Evolutionary conservation across 2,113 vertebrate genomes (phyloP).

Genomic region (Plecotus auritus): DNA sequence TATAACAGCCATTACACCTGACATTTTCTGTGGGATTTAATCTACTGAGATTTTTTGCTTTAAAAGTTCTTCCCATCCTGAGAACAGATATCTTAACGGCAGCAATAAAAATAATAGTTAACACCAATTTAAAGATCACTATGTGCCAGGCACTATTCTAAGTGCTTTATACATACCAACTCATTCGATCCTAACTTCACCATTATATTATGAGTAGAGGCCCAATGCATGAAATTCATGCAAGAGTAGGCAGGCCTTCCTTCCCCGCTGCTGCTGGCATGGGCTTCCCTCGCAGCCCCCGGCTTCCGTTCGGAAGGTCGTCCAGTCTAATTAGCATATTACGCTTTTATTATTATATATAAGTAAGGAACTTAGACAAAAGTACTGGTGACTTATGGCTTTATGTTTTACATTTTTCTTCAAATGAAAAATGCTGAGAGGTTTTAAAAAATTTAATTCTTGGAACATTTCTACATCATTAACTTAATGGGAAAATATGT

Average conservation of each 20-base stretch:
- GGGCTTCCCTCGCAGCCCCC: no score
- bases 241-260: no score
- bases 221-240: not conserved
- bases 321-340: no score
- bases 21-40: not conserved
- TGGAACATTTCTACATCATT: not conserved
- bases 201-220: not conserved
- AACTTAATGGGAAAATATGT: slow-evolving; percentile 21
- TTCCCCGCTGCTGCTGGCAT: no score
- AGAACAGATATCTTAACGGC: not conserved
- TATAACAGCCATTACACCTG: not conserved
- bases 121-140: not conserved
- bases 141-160: not conserved
- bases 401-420: not conserved
- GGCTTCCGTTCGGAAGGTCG: no score
- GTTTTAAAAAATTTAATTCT: not conserved
- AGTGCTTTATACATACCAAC: not conserved
- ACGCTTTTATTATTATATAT: not conserved
- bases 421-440: not conserved
- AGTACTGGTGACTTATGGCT: not conserved
- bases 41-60: not conserved
- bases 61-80: not conserved
- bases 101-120: not conserved
- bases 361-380: not conserved
- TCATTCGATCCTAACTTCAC: not conserved